Percentiles rank a stretch among this genome's conserved stretches.
phyloP scores from a whole-genome alignment of 2,113 vertebrate species.

The Oncorhynchus nerka region DNA sequence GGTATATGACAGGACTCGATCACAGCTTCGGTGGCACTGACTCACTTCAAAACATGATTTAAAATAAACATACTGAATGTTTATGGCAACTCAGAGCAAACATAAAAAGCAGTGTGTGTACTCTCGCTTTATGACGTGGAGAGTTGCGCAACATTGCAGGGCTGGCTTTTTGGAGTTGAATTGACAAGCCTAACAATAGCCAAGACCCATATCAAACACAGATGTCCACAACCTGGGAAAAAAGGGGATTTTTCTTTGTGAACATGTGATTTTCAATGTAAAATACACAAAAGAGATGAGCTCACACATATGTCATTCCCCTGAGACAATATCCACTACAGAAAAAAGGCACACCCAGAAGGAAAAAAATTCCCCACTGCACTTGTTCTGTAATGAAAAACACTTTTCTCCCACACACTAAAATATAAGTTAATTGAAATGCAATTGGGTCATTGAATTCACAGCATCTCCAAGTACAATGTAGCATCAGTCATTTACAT shows the following conservation, averaged over 20 bases:
- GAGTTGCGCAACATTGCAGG: conserved; percentile 52
- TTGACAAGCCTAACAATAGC: conserved; percentile 50
- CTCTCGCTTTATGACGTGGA: conserved; percentile 36
- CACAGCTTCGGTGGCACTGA: conserved; percentile 50
- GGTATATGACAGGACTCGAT: conserved; percentile 53
- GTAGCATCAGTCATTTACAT: conserved; percentile 1
- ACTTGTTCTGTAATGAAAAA: conserved; percentile 64
- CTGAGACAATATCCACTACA: conserved; percentile 19
- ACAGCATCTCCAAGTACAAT: background rate
- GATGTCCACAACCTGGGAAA: conserved; percentile 65
- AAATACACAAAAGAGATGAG: conserved; percentile 59
- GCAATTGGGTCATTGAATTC: background rate
- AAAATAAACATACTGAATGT: conserved; percentile 39
- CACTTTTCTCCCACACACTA: conserved; percentile 9
- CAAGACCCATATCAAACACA: conserved; percentile 62
- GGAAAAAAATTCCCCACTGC: conserved; percentile 49
- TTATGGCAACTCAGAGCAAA: conserved; percentile 33
- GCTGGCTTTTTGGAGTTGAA: conserved; percentile 27
- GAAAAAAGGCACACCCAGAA: conserved; percentile 73
- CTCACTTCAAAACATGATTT: conserved; percentile 25
- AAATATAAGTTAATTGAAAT: conserved; percentile 6
- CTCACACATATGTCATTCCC: no score
- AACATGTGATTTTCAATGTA: conserved; percentile 44
- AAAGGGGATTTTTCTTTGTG: conserved; percentile 32
- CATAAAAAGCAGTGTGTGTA: conserved; percentile 40